Evolutionary conservation across 1,140 invertebrate species (phyloP).

Genomic region (Zophobas atratus): DNA sequence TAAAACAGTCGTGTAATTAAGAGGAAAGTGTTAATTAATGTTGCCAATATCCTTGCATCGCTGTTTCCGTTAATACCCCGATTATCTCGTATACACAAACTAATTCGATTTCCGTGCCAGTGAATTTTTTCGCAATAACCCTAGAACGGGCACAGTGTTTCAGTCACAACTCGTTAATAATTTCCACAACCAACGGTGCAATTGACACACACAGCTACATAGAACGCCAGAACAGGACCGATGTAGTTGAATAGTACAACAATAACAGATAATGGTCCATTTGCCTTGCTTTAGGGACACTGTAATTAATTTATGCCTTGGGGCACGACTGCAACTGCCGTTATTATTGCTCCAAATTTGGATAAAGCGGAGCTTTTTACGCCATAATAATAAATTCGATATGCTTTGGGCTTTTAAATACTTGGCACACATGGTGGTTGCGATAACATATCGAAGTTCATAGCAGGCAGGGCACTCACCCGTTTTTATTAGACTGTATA

Average conservation of each 20-base stretch:
- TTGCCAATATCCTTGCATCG: no score
- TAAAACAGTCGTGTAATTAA: no score
- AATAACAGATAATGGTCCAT: slow-evolving; percentile 41
- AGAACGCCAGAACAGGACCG: background rate
- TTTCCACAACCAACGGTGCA: slow-evolving; percentile 35
- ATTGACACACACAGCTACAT: slow-evolving; percentile 35
- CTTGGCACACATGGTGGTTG: slow-evolving; percentile 14
- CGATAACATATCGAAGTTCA: slow-evolving; percentile 5
- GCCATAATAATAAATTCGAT: slow-evolving; percentile 21
- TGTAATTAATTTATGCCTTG: slow-evolving; percentile 36
- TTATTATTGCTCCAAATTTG: slow-evolving; percentile 26
- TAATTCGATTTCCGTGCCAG: background rate
- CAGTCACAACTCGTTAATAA: slow-evolving; percentile 23
- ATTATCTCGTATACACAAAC: background rate
- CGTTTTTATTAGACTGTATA: background rate
- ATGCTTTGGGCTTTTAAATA: slow-evolving; percentile 18
- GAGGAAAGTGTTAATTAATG: no score
- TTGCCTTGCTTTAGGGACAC: slow-evolving; percentile 24
- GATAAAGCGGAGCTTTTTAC: slow-evolving; percentile 24
- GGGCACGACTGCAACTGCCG: slow-evolving; percentile 24
- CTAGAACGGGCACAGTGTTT: slow-evolving; percentile 11
- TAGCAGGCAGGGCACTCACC: slow-evolving; percentile 26
- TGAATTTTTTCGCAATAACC: slow-evolving; percentile 14
- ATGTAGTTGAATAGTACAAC: slow-evolving; percentile 33
- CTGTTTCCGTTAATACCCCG: background rate